Evolutionary conservation across 2,888 invertebrate genomes (phyloP).

Genomic region (Phaonia tiefii): DNA sequence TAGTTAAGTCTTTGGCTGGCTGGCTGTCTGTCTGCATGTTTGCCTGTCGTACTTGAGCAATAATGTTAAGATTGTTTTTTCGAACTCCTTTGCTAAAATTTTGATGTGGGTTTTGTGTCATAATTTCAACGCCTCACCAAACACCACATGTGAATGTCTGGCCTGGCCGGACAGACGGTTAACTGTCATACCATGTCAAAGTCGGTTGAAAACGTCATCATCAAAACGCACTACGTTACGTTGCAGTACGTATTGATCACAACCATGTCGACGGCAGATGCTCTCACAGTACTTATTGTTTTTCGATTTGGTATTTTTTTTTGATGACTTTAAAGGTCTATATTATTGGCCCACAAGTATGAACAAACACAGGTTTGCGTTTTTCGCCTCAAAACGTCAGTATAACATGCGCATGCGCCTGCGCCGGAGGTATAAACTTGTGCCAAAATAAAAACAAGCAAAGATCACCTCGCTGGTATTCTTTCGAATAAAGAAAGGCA

Average conservation of each 20-base stretch:
- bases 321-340: not conserved
- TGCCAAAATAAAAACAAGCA: not conserved
- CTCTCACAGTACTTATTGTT: slow-evolving; percentile 13
- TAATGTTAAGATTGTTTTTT: not conserved
- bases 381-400: not conserved
- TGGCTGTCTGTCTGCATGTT: too few relatives aligned
- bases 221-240: not conserved
- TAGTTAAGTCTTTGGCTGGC: not conserved
- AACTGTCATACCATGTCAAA: slow-evolving; percentile 37
- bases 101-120: slow-evolving; percentile 67
- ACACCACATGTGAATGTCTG: slow-evolving; percentile 39
- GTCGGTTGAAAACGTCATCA: slow-evolving; percentile 1
- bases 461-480: too few relatives aligned
- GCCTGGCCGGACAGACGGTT: slow-evolving; percentile 16
- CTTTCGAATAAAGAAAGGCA: too few relatives aligned
- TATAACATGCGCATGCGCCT: not conserved
- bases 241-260: not conserved
- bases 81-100: slow-evolving; percentile 14
- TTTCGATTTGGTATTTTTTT: not conserved
- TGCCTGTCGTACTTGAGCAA: not conserved
- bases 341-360: slow-evolving; percentile 3
- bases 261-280: not conserved
- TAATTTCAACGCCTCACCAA: slow-evolving; percentile 66
- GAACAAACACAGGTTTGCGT: too few relatives aligned
- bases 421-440: not conserved